These are phyloP conservation scores for Sycophila texana DNA, from an alignment of 2,888 invertebrate genomes.

Conservation along the genomic window DNA sequence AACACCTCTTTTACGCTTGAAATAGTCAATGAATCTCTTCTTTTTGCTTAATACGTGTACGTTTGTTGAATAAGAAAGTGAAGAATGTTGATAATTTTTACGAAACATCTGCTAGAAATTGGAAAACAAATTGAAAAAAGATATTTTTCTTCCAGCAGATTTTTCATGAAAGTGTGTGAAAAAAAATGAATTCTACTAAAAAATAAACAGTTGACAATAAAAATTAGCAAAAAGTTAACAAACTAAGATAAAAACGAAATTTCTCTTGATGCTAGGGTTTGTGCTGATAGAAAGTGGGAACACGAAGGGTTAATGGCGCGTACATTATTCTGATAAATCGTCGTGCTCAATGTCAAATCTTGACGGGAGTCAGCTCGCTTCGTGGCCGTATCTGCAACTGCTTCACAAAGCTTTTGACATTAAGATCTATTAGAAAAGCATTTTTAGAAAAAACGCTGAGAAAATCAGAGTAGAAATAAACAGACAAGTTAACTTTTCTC, in stretches of 20 bases:
- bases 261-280: conserved; percentile 19
- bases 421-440: conserved; percentile 56
- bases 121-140: too few species aligned
- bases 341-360: conserved; percentile 71
- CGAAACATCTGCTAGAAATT: too few species aligned
- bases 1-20: too few species aligned
- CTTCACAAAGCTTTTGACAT: conserved; percentile 56
- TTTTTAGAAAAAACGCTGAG: conserved; percentile 51
- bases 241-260: conserved; percentile 10
- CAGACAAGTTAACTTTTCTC: not conserved
- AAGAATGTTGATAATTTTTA: too few species aligned
- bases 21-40: too few species aligned
- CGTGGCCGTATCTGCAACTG: conserved; percentile 51
- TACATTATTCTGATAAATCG: conserved; percentile 75
- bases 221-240: not conserved
- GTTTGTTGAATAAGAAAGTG: too few species aligned
- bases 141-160: too few species aligned
- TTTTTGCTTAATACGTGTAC: too few species aligned
- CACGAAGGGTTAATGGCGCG: conserved; percentile 72
- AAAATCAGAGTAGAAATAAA: conserved; percentile 28
- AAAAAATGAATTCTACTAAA: not conserved
- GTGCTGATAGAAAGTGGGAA: conserved; percentile 67
- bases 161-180: too few species aligned
- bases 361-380: conserved; percentile 63
- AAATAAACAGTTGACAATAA: conserved; percentile 1